Conservation (phyloP, 2,888 invertebrate genomes). For the Brassicogethes aeneus region DNA sequence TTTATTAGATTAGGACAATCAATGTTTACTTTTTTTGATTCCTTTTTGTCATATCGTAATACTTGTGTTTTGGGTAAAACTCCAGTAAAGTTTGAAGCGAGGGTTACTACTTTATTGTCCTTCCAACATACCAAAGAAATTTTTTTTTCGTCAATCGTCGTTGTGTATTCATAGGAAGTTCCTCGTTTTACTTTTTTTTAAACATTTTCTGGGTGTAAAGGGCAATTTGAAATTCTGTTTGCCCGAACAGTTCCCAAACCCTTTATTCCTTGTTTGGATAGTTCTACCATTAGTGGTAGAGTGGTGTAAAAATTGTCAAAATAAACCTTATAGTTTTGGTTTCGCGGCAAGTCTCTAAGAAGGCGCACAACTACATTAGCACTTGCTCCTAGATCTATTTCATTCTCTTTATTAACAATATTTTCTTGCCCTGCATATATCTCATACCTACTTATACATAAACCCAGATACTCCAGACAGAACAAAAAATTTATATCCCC, state of each 20-base stretch:
- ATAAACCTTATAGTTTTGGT: constrained; percentile 26
- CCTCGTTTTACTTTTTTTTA: constrained; percentile 24
- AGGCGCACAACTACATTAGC: constrained; percentile 29
- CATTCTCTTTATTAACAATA: constrained; percentile 12
- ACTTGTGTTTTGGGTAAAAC: constrained; percentile 1
- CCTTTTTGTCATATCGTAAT: constrained; percentile 6
- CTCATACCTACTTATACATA: constrained; percentile 30
- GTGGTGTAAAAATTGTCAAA: constrained; percentile 30
- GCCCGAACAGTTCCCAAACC: constrained; percentile 26
- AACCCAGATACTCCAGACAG: constrained; percentile 23
- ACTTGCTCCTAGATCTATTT: constrained; percentile 27
- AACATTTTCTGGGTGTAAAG: no score
- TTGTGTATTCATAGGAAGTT: constrained; percentile 20
- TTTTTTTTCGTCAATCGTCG: constrained; percentile 16
- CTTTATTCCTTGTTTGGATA: constrained; percentile 25
- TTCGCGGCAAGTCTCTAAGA: constrained; percentile 21
- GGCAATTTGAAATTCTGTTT: constrained; percentile 28
- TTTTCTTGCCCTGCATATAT: constrained; percentile 26
- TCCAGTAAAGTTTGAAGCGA: not conserved
- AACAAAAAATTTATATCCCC: constrained; percentile 27
- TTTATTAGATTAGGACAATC: constrained; percentile 7
- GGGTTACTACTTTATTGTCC: constrained; percentile 5
- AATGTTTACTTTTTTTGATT: constrained; percentile 4
- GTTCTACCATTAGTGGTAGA: constrained; percentile 18
- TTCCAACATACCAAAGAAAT: constrained; percentile 6